These are phyloP conservation scores for Cyclopterus lumpus DNA, from an alignment of 2,797 vertebrate species.

Conservation along the genomic window DNA sequence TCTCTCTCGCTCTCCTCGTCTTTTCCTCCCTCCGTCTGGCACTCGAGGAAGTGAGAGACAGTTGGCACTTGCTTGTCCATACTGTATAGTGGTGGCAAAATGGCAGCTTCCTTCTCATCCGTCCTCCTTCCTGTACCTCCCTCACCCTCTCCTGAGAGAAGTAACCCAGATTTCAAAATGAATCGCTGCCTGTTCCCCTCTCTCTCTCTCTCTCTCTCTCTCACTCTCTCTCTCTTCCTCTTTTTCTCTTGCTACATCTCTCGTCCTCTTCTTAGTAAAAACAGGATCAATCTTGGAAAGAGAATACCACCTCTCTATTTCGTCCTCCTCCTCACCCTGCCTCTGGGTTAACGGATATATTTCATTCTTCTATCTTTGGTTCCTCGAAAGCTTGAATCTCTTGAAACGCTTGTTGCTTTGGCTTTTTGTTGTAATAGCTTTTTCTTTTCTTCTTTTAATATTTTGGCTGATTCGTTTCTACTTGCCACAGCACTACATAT, in stretches of 20 bases:
- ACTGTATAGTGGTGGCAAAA: conserved; percentile 74
- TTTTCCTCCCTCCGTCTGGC: conserved; percentile 49
- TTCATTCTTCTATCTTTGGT: conserved; percentile 72
- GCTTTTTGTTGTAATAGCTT: conserved; percentile 41
- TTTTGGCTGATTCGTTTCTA: conserved; percentile 30
- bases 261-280: conserved; percentile 79
- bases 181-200: conserved; percentile 79
- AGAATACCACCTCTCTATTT: conserved; percentile 81
- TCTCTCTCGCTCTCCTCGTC: conserved; percentile 1
- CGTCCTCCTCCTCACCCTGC: conserved; percentile 79
- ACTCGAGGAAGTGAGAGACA: conserved; percentile 60
- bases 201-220: conserved; percentile 41
- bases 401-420: conserved; percentile 53
- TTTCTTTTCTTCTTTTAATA: conserved; percentile 17
- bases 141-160: conserved; percentile 84
- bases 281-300: conserved; percentile 87
- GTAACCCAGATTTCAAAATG: conserved; percentile 89
- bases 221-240: conserved; percentile 55
- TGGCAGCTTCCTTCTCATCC: conserved; percentile 74
- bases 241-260: conserved; percentile 56
- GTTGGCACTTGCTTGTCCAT: conserved; percentile 57
- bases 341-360: conserved; percentile 81
- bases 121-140: conserved; percentile 75
- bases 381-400: conserved; percentile 78
- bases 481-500: conserved; percentile 22